These are phyloP conservation scores for Pipra filicauda DNA, from an alignment of 2,113 vertebrate genomes.

Conservation along the genomic window DNA sequence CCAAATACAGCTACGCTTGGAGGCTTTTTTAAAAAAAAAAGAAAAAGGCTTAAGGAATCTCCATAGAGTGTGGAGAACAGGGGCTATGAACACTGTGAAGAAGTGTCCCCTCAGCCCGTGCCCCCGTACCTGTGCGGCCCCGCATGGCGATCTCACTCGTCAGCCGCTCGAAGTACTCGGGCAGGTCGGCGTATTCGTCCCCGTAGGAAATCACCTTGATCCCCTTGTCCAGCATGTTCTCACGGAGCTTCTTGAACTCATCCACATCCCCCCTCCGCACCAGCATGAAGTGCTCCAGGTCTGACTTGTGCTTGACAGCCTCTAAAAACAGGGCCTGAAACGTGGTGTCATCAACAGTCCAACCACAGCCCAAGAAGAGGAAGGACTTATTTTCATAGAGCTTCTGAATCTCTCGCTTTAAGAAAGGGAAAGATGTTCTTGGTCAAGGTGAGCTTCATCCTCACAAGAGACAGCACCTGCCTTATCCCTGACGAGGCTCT, in stretches of 20 bases:
- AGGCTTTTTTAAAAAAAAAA: no score
- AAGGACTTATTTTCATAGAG: constrained; percentile 96
- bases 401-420: constrained; percentile 94
- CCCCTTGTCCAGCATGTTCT: constrained; percentile 97
- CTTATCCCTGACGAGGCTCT: not conserved
- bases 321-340: constrained; percentile 97
- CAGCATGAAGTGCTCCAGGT: constrained; percentile 96
- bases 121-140: constrained; percentile 70
- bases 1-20: not conserved
- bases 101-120: not conserved
- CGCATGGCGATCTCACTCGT: constrained; percentile 85
- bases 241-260: constrained; percentile 93
- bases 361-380: constrained; percentile 93
- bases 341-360: constrained; percentile 96
- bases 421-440: constrained; percentile 21
- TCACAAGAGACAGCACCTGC: not conserved
- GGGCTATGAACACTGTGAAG: not conserved
- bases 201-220: constrained; percentile 97
- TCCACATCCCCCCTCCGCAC: constrained; percentile 91
- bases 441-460: not conserved
- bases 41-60: not conserved
- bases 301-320: constrained; percentile 94
- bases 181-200: constrained; percentile 87
- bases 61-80: accelerated
- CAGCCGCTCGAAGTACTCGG: constrained; percentile 89